These are phyloP conservation scores for Oncorhynchus gorbuscha DNA, from an alignment of 2,113 vertebrate genomes.

Conservation along the genomic window DNA sequence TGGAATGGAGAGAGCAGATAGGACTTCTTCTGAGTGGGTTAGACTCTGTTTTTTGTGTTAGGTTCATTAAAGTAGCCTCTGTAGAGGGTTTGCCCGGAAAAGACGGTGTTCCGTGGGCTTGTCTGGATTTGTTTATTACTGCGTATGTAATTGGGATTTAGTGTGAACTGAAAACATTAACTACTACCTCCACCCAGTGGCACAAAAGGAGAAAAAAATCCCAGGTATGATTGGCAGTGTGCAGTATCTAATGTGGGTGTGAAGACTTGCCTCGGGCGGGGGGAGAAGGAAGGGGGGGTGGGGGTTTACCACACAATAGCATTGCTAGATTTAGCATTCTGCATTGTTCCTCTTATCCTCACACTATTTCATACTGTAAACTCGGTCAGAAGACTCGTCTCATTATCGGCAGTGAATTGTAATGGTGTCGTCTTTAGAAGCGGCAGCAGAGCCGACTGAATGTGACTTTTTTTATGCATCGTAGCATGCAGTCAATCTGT, in stretches of 20 bases:
- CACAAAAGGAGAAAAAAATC: slow-evolving; percentile 59
- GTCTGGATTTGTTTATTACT: slow-evolving; percentile 50
- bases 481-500: no score
- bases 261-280: slow-evolving; percentile 64
- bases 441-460: slow-evolving; percentile 13
- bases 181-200: slow-evolving; percentile 79
- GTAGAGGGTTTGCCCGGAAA: slow-evolving; percentile 21
- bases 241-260: slow-evolving; percentile 67
- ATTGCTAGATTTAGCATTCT: slow-evolving; percentile 60
- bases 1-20: slow-evolving; percentile 20
- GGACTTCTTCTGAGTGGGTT: slow-evolving; percentile 5
- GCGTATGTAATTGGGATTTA: slow-evolving; percentile 40
- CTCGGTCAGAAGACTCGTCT: slow-evolving; percentile 63
- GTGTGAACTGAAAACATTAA: slow-evolving; percentile 64
- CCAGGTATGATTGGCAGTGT: slow-evolving; percentile 72
- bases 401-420: slow-evolving; percentile 64
- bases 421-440: slow-evolving; percentile 59
- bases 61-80: slow-evolving; percentile 11
- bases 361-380: slow-evolving; percentile 64
- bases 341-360: no score
- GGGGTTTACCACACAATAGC: slow-evolving; percentile 63
- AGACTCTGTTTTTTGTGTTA: not conserved
- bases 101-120: slow-evolving; percentile 26
- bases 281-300: slow-evolving; percentile 42
- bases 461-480: no score